A percentile compares a stretch with the other conserved stretches of the same genome.
Conservation (phyloP, 2,888 invertebrate genomes). For the Dusona sp. region DNA sequence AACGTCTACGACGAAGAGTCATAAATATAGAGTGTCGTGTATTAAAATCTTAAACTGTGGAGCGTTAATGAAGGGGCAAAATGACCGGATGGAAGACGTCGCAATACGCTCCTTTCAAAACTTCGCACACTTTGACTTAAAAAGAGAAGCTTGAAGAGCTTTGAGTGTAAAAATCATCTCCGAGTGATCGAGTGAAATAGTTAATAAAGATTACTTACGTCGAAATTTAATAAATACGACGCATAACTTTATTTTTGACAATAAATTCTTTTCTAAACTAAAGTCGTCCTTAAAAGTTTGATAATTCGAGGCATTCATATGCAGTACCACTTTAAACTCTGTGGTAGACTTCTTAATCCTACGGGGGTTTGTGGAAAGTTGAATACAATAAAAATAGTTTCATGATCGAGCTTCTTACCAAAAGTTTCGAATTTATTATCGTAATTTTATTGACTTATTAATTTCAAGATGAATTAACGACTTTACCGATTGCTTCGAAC, state of each 20-base stretch:
- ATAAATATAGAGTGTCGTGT: neutral
- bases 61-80: neutral
- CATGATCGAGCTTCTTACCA: too few relatives aligned
- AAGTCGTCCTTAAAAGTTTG: neutral
- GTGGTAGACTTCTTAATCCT: neutral
- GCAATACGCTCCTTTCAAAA: conserved; percentile 6
- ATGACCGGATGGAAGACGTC: neutral
- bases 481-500: neutral
- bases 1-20: neutral
- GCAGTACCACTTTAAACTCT: neutral
- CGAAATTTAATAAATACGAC: neutral
- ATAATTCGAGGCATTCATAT: neutral
- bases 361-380: neutral
- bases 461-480: conserved; percentile 2
- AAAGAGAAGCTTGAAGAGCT: neutral
- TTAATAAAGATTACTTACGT: neutral
- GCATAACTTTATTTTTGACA: neutral
- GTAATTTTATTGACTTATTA: conserved; percentile 8
- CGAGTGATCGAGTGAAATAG: neutral
- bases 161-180: neutral
- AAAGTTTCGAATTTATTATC: neutral
- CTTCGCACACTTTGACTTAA: neutral
- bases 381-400: neutral
- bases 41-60: neutral
- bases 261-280: neutral